Percentiles rank a stretch among this genome's conserved stretches.
Evolutionary conservation across 2,113 vertebrate genomes (phyloP).

Genomic region (Mandrillus leucophaeus): DNA sequence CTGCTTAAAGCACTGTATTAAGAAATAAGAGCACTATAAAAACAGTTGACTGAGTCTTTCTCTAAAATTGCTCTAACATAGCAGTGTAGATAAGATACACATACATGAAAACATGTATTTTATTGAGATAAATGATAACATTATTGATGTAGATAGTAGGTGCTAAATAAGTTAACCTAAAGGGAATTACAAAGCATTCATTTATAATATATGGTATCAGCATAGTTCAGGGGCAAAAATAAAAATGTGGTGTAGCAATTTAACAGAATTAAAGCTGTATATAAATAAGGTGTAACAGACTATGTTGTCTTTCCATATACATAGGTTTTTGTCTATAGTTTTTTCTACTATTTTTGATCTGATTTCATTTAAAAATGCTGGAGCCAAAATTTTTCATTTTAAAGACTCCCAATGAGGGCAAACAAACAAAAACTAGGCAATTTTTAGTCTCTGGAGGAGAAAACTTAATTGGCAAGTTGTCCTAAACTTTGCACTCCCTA

Average conservation of each 20-base stretch:
- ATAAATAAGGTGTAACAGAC: neutral
- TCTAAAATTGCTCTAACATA: conserved; percentile 24
- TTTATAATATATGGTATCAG: neutral
- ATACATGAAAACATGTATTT: neutral
- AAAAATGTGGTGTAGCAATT: neutral
- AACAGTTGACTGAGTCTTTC: neutral
- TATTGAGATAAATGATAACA: conserved; percentile 15
- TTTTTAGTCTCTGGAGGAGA: neutral
- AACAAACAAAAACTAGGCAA: neutral
- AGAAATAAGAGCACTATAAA: neutral
- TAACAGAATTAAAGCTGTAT: neutral
- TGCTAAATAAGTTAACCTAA: conserved; percentile 28
- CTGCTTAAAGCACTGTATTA: neutral
- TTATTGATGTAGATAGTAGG: neutral
- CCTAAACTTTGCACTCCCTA: neutral
- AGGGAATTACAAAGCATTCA: neutral
- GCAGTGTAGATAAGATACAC: neutral
- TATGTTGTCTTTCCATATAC: neutral
- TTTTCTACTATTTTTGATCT: neutral
- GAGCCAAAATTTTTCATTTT: neutral
- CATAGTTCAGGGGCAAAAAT: neutral
- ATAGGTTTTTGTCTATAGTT: neutral
- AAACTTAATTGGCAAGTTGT: neutral
- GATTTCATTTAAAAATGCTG: conserved; percentile 2
- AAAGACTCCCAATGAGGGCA: neutral